Percentiles rank a stretch among this genome's conserved stretches.
Evolutionary conservation across 2,888 invertebrate genomes (phyloP).

Genomic region (Nysson spinosus): DNA sequence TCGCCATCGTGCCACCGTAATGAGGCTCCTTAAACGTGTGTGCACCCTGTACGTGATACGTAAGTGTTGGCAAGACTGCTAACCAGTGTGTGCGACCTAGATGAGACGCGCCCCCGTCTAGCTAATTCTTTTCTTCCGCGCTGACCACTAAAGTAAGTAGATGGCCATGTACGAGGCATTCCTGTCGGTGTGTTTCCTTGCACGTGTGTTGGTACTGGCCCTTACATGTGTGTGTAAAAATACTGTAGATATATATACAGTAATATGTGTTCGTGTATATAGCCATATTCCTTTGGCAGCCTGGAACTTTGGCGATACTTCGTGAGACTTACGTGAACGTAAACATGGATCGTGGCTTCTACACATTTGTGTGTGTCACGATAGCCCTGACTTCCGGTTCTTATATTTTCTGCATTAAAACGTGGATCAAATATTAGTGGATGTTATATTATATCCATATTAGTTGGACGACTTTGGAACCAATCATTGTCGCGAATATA

Average conservation of each 20-base stretch:
- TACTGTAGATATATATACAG: slow-evolving; percentile 7
- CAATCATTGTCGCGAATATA: no score
- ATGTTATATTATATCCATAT: no score
- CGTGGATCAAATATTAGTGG: slow-evolving; percentile 18
- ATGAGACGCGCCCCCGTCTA: slow-evolving; percentile 76
- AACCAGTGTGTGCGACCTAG: slow-evolving; percentile 72
- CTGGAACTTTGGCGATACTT: slow-evolving; percentile 36
- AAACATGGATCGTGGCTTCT: slow-evolving; percentile 41
- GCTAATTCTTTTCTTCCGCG: slow-evolving; percentile 76
- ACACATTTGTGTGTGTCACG: slow-evolving; percentile 24
- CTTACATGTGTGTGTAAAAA: slow-evolving; percentile 16
- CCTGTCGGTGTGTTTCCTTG: slow-evolving; percentile 40
- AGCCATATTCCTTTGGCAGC: slow-evolving; percentile 47
- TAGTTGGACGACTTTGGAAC: no score
- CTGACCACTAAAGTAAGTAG: slow-evolving; percentile 75
- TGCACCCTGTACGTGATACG: slow-evolving; percentile 52
- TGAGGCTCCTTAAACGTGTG: slow-evolving; percentile 69
- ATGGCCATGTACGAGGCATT: slow-evolving; percentile 69
- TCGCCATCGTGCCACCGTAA: slow-evolving; percentile 72
- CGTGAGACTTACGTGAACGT: slow-evolving; percentile 51
- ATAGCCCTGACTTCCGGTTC: slow-evolving; percentile 6
- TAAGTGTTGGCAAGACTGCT: slow-evolving; percentile 48
- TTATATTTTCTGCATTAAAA: slow-evolving; percentile 26
- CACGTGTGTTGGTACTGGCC: slow-evolving; percentile 16
- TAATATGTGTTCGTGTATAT: slow-evolving; percentile 20